Evolutionary conservation across 2,888 invertebrate species (phyloP), one percentile per base, ranked within the genome.

Genomic region (Philonicus albiceps): DNA sequence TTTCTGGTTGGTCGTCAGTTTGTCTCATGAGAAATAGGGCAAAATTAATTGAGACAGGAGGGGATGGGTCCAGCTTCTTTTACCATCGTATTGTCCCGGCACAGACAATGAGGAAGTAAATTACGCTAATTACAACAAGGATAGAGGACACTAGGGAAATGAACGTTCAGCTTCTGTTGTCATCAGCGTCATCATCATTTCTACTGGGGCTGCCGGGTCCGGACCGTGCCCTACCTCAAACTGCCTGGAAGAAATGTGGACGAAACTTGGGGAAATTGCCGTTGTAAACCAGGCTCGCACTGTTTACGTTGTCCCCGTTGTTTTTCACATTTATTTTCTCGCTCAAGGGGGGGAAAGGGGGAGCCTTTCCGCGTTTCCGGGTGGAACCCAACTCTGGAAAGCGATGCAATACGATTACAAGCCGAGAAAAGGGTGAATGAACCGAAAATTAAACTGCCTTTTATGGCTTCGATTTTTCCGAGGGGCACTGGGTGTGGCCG

Each of bases 41-140:
- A 76, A 64, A 64, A 22, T 64, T 22, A 55, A 27, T 64, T 3
- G 22, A 22, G 64, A 3, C 8, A 11, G 22, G 55, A 11, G 22
- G 55, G 55, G 27, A 55, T 22, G n/a, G 43, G 43, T 0, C n/a
- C 64, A 27, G 22, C 2, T 76, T n/a, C 43, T 76, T 76, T 74
- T 22, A 22, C 19, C 64, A 64, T 64, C 64, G 5, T 11, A 76
- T 76, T 76, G 76, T 76, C 8, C 43, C 22, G 13, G 27, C 8
- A 37, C 37, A 76, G 37, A 75, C 75, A 34, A 75, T 75, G 34
- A 34, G 76, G 76, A 76, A 76, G 76, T 76, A 76, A 76, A 76
- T 76, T 76, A 40, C 76, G 34, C 76, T 76, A 76, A 76, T 76
- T 76, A 76, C 40, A 75, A 75, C n/a, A 34, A 75, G 40, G 76